Percentiles rank a stretch among this genome's conserved stretches.
Evolutionary conservation across 2,888 invertebrate genomes (phyloP).

Genomic region (Panzeria rudis): DNA sequence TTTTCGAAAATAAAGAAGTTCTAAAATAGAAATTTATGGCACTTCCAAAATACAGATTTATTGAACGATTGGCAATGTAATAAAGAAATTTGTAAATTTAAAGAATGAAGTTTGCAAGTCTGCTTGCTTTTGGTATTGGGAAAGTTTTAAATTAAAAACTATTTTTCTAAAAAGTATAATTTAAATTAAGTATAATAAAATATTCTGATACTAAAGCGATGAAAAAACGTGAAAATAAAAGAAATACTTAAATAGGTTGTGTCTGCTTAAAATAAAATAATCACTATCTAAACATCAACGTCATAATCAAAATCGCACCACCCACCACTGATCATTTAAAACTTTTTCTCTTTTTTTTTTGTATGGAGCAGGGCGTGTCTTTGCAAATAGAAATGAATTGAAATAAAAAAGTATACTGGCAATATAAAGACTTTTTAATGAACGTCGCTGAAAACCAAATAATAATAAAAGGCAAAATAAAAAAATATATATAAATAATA

Average conservation of each 20-base stretch:
- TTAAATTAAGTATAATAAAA: neutral
- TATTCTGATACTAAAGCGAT: neutral
- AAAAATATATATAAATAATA: neutral
- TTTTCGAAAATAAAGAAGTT: neutral
- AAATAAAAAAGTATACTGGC: slow-evolving; percentile 12
- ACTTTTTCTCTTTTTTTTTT: neutral
- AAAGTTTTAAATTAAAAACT: neutral
- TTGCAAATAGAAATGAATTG: slow-evolving; percentile 26
- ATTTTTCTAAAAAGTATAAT: neutral
- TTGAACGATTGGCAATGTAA: neutral
- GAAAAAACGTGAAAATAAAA: neutral
- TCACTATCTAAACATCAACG: slow-evolving; percentile 19
- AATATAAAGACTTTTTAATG: slow-evolving; percentile 24
- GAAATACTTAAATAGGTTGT: slow-evolving; percentile 10
- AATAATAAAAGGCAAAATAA: neutral
- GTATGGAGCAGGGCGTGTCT: neutral
- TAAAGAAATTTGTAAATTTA: no score
- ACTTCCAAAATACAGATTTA: neutral
- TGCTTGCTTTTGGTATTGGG: neutral
- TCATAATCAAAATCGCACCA: slow-evolving; percentile 25
- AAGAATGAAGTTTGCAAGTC: no score
- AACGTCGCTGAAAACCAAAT: slow-evolving; percentile 35
- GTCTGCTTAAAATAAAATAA: slow-evolving; percentile 14
- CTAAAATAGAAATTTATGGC: neutral
- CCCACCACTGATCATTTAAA: slow-evolving; percentile 20